These are phyloP conservation scores for Myotis findleyi DNA, from an alignment of 2,797 vertebrate species.

Conservation along the genomic window DNA sequence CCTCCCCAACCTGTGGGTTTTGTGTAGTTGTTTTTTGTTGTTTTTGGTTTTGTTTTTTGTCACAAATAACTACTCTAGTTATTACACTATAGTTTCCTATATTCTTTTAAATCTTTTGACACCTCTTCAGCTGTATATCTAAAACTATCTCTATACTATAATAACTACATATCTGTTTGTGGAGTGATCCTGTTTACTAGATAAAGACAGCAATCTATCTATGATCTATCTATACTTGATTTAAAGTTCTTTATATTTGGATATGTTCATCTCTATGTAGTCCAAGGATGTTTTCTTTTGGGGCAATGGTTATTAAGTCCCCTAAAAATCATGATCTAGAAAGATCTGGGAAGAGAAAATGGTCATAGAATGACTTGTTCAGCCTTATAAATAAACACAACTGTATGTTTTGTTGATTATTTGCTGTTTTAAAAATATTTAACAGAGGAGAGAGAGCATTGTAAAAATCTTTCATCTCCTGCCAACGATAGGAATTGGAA, in stretches of 20 bases:
- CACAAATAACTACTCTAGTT: neutral
- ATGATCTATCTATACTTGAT: neutral
- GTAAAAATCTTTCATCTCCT: slow-evolving; percentile 35
- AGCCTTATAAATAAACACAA: slow-evolving; percentile 36
- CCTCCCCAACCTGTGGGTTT: neutral
- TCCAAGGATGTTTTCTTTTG: neutral
- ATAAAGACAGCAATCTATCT: neutral
- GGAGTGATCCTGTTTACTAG: neutral
- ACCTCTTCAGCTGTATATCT: neutral
- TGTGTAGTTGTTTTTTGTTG: neutral
- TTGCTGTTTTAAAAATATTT: slow-evolving; percentile 69
- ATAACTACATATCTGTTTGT: neutral
- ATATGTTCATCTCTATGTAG: neutral
- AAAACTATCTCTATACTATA: neutral
- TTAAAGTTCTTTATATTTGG: slow-evolving; percentile 1
- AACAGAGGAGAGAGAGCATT: slow-evolving; percentile 21
- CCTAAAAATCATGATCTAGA: neutral
- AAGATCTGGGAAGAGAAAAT: slow-evolving; percentile 11
- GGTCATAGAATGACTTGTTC: slow-evolving; percentile 35
- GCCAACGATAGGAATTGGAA: slow-evolving; percentile 54
- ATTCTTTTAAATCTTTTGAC: neutral
- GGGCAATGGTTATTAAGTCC: neutral
- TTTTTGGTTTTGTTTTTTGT: neutral
- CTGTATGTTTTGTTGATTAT: slow-evolving; percentile 55
- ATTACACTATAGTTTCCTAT: neutral